Conservation (phyloP, 2,797 vertebrate species). For the Gambelia wislizenii region DNA sequence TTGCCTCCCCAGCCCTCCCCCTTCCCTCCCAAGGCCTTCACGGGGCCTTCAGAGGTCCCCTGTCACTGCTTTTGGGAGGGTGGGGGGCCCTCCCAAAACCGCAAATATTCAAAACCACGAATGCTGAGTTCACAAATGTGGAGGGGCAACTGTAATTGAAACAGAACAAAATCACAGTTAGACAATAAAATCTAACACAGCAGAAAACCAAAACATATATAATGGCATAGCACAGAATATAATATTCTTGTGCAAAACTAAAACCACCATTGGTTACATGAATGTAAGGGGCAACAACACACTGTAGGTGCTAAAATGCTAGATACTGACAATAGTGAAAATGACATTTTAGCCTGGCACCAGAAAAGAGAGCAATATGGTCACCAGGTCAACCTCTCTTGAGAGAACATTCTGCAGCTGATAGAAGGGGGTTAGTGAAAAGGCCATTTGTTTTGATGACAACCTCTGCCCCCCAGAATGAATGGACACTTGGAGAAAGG, state of each 20-base stretch:
- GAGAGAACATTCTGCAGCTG: neutral
- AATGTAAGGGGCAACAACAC: no score
- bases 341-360: neutral
- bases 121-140: no score
- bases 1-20: no score
- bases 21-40: no score
- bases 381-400: no score
- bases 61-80: no score
- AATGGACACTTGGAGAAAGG: neutral
- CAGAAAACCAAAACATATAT: neutral
- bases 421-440: neutral
- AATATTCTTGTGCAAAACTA: neutral
- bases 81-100: no score
- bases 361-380: neutral
- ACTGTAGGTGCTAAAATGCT: neutral
- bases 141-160: no score
- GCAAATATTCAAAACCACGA: no score
- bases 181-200: neutral
- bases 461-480: neutral
- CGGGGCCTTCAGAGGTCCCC: no score
- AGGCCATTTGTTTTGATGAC: neutral
- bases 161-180: neutral
- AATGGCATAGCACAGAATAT: neutral
- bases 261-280: neutral
- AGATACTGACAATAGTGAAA: neutral